These are phyloP conservation scores for Meriones unguiculatus DNA, from an alignment of 2,113 vertebrate species.

Conservation along the genomic window DNA sequence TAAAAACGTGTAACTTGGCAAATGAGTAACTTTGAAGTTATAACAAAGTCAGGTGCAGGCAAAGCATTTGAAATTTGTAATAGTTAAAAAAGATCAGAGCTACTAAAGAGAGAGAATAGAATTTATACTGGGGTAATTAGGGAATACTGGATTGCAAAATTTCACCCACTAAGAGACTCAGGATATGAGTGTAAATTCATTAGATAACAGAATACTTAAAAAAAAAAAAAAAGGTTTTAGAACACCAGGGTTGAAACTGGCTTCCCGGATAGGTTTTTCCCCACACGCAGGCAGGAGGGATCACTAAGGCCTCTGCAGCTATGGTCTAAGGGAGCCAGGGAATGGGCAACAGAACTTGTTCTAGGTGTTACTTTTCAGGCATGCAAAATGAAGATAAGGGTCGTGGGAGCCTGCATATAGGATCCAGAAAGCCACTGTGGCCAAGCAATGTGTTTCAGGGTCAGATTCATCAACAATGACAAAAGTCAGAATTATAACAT, in stretches of 20 bases:
- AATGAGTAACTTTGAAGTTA: neutral
- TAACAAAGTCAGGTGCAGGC: neutral
- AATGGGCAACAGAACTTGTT: neutral
- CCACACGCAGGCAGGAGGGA: neutral
- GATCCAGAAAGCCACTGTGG: neutral
- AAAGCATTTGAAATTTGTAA: neutral
- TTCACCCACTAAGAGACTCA: neutral
- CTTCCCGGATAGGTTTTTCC: neutral
- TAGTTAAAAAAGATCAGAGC: neutral
- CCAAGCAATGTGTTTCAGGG: neutral
- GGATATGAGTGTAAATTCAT: neutral
- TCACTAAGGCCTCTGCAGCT: neutral
- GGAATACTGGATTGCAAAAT: neutral
- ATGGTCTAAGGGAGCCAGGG: neutral
- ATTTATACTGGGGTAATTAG: neutral
- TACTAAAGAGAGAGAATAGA: neutral
- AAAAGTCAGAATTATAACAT: neutral
- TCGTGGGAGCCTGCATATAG: neutral
- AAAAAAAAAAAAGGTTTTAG: neutral
- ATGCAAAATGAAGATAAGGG: neutral
- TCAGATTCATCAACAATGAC: neutral
- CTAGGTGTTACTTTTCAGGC: neutral
- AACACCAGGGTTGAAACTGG: neutral
- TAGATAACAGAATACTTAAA: neutral
- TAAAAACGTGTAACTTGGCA: neutral